These are phyloP conservation scores for Aphodius sticticus DNA, from an alignment of 2,888 invertebrate species.

Conservation along the genomic window DNA sequence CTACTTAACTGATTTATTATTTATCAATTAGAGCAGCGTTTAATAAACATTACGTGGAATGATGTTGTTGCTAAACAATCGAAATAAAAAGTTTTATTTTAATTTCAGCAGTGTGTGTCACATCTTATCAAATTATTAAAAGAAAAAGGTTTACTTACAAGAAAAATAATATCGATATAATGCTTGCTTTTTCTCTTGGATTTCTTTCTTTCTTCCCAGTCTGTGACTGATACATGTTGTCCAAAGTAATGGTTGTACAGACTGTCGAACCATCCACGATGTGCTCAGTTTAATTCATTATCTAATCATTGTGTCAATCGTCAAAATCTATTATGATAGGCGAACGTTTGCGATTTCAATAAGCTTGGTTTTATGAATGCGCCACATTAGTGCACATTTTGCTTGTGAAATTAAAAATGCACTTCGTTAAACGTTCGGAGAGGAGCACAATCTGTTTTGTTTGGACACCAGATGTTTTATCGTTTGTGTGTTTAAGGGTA, in stretches of 20 bases:
- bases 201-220: constrained; percentile 34
- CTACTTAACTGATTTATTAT: neutral
- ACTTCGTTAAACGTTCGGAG: neutral
- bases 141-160: constrained; percentile 36
- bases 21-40: no score
- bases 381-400: neutral
- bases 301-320: constrained; percentile 30
- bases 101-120: constrained; percentile 51
- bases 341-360: neutral
- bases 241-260: neutral
- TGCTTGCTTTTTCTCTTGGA: constrained; percentile 39
- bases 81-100: constrained; percentile 47
- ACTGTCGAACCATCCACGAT: constrained; percentile 5
- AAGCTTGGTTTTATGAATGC: neutral
- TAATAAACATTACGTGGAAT: no score
- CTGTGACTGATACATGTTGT: constrained; percentile 33
- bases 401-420: neutral
- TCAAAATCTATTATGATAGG: constrained; percentile 20
- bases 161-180: constrained; percentile 39
- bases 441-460: neutral
- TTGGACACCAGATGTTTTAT: neutral
- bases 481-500: neutral
- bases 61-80: no score
- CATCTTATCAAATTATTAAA: constrained; percentile 59
- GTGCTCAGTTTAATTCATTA: constrained; percentile 18